Evolutionary conservation across 2,113 vertebrate genomes (phyloP).

Genomic region (Pterophyllum scalare): DNA sequence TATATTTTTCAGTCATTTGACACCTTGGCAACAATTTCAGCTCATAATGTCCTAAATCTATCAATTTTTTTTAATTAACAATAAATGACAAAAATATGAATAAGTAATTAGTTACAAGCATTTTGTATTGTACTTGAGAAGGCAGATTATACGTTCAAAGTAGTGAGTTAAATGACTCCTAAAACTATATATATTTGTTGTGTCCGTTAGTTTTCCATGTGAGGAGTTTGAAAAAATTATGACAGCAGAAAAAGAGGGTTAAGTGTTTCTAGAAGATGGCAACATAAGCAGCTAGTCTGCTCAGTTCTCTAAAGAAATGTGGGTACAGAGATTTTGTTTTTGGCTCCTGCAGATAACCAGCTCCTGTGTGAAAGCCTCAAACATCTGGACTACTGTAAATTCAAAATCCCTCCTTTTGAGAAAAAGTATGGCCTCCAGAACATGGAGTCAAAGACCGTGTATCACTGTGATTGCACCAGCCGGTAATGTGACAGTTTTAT

Average conservation of each 20-base stretch:
- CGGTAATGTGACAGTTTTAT: conserved; percentile 69
- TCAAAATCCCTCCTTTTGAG: conserved; percentile 78
- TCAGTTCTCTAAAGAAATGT: background rate
- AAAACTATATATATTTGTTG: background rate
- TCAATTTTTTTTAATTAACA: background rate
- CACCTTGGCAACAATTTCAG: background rate
- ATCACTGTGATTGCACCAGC: conserved; percentile 86
- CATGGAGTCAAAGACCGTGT: conserved; percentile 56
- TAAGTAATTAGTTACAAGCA: background rate
- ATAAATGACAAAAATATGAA: background rate
- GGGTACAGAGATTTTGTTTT: background rate
- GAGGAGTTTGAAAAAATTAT: background rate
- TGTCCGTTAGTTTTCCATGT: background rate
- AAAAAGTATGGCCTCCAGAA: conserved; percentile 84
- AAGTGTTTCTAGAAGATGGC: background rate
- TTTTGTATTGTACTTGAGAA: background rate
- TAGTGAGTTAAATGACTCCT: background rate
- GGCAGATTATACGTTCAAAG: background rate
- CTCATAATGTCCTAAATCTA: background rate
- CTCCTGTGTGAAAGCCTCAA: conserved; percentile 56
- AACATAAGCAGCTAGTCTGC: background rate
- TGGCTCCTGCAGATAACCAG: conserved; percentile 35
- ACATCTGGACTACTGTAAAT: conserved; percentile 77
- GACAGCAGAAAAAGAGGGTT: background rate
- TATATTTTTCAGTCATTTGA: background rate